These are phyloP conservation scores for Mesoclemmys tuberculata DNA, from an alignment of 2,113 vertebrate species.

Conservation along the genomic window DNA sequence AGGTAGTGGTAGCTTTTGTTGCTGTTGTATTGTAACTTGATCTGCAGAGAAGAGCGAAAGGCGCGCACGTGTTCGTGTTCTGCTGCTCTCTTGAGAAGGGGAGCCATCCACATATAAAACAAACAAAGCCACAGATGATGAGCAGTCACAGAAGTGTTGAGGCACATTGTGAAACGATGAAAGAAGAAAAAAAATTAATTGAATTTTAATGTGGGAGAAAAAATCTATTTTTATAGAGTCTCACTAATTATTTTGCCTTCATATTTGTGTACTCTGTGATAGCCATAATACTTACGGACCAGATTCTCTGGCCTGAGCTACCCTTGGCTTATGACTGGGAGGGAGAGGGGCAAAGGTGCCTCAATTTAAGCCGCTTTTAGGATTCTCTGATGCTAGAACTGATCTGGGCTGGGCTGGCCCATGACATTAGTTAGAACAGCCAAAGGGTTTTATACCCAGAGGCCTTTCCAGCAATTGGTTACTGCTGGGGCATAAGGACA, in stretches of 20 bases:
- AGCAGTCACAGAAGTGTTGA: background rate
- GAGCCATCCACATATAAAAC: background rate
- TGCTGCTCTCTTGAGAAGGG: background rate
- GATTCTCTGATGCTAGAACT: background rate
- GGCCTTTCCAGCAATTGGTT: background rate
- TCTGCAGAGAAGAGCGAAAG: fast-evolving
- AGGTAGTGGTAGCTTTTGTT: background rate
- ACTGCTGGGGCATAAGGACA: background rate
- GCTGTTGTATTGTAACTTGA: background rate
- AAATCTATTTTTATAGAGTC: background rate
- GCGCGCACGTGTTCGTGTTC: background rate
- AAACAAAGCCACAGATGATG: fast-evolving
- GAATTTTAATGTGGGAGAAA: fast-evolving
- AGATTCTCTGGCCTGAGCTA: background rate
- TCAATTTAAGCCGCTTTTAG: background rate
- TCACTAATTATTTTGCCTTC: background rate
- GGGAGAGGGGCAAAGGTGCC: background rate
- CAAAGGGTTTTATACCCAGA: background rate
- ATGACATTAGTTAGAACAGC: background rate
- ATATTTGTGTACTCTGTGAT: background rate
- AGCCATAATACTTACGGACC: background rate
- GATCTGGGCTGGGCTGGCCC: background rate
- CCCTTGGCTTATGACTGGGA: background rate
- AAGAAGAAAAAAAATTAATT: background rate
- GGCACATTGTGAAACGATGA: background rate